Evolutionary conservation across 2,113 vertebrate species (phyloP).

Genomic region (Oreochromis niloticus): DNA sequence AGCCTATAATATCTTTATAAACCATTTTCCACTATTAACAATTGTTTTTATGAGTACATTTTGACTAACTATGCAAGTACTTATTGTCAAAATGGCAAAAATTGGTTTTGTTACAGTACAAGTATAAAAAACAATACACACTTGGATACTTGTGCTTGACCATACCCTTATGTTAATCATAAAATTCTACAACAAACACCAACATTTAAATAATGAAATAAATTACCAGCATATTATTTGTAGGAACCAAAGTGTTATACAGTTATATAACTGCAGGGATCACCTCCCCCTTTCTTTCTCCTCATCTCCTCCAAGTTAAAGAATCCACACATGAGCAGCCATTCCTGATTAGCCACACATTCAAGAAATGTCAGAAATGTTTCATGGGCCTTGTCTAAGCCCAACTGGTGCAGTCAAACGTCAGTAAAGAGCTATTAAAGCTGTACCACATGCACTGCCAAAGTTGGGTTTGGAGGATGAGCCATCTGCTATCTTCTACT

Average conservation of each 20-base stretch:
- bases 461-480: neutral
- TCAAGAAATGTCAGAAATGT: constrained; percentile 67
- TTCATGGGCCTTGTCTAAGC: constrained; percentile 44
- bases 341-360: constrained; percentile 70
- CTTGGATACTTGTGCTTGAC: neutral
- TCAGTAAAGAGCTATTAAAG: constrained; percentile 15
- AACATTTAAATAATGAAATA: neutral
- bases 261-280: neutral
- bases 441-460: neutral
- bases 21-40: constrained; percentile 8
- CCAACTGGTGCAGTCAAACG: constrained; percentile 16
- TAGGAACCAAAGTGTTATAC: neutral
- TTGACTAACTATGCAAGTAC: neutral
- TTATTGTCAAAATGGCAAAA: neutral
- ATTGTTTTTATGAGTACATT: constrained; percentile 22
- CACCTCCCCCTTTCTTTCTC: neutral
- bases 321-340: constrained; percentile 44
- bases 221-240: neutral
- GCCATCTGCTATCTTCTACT: neutral
- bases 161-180: neutral
- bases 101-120: neutral
- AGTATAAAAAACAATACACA: neutral
- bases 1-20: neutral
- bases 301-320: neutral
- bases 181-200: neutral